Evolutionary conservation across 2,797 vertebrate genomes (phyloP).

Genomic region (Prunella strophiata): DNA sequence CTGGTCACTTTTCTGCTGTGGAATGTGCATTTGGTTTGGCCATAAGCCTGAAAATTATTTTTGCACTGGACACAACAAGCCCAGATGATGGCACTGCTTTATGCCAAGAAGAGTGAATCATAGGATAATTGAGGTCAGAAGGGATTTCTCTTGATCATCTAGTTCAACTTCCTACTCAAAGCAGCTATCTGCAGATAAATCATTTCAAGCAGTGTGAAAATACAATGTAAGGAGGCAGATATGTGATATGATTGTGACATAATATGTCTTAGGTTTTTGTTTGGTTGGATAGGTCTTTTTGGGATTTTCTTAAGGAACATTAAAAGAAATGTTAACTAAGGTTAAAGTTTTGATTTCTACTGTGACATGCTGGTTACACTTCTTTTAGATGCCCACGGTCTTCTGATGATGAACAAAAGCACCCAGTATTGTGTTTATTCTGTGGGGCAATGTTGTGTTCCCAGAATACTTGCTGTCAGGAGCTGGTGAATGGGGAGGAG

Average conservation of each 20-base stretch:
- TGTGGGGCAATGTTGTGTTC: conserved; percentile 95
- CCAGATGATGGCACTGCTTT: not conserved
- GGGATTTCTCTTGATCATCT: not conserved
- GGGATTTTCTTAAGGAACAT: not conserved
- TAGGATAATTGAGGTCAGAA: conserved; percentile 3
- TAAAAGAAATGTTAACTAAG: no score
- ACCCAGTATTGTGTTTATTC: conserved; percentile 93
- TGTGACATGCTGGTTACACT: not conserved
- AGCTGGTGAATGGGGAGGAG: conserved; percentile 89
- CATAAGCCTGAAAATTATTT: not conserved
- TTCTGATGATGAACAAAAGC: conserved; percentile 90
- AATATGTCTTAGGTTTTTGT: not conserved
- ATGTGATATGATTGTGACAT: not conserved
- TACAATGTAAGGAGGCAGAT: not conserved
- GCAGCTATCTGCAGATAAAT: not conserved
- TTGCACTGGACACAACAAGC: not conserved
- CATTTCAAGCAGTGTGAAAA: not conserved
- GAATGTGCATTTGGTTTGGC: not conserved
- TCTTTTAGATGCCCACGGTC: conserved; percentile 90
- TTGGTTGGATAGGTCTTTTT: not conserved
- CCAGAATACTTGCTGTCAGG: conserved; percentile 93
- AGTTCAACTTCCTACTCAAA: not conserved
- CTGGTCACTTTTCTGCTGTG: not conserved
- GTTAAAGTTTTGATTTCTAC: not conserved
- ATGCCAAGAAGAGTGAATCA: conserved; percentile 23